Conservation (phyloP, 2,113 vertebrate genomes). For the Casuarius casuarius region DNA sequence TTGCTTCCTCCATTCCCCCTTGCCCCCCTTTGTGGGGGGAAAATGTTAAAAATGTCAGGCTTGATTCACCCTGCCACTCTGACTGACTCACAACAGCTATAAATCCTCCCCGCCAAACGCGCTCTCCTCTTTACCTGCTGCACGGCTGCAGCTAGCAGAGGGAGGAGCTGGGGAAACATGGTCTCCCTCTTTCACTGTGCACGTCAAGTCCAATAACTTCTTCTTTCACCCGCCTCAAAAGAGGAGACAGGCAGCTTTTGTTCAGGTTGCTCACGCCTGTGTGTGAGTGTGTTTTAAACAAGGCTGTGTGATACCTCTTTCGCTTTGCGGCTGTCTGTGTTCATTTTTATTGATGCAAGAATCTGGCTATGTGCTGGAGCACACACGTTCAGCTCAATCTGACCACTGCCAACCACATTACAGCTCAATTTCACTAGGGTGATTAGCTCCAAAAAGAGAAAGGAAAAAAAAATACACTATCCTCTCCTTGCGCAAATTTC, state of each 20-base stretch:
- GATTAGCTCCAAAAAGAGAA: slow-evolving; percentile 41
- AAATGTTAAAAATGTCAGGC: slow-evolving; percentile 76
- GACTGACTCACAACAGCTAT: slow-evolving; percentile 67
- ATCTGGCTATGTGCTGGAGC: neutral
- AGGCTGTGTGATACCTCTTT: neutral
- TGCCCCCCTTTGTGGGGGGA: slow-evolving; percentile 14
- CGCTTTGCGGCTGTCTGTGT: neutral
- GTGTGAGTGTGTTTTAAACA: slow-evolving; percentile 17
- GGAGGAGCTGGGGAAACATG: neutral
- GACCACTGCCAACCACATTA: slow-evolving; percentile 46
- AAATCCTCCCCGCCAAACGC: slow-evolving; percentile 64
- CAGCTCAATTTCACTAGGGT: slow-evolving; percentile 53
- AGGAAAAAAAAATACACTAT: neutral
- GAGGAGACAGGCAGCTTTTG: slow-evolving; percentile 32
- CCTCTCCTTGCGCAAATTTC: slow-evolving; percentile 9
- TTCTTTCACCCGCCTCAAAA: neutral
- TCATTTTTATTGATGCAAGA: slow-evolving; percentile 49
- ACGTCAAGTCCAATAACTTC: slow-evolving; percentile 29
- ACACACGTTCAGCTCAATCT: slow-evolving; percentile 22
- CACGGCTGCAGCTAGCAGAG: neutral
- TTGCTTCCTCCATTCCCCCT: slow-evolving; percentile 57
- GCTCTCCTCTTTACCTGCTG: slow-evolving; percentile 64
- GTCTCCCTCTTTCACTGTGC: neutral
- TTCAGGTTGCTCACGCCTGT: neutral
- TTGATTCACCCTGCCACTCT: slow-evolving; percentile 76